These are phyloP conservation scores for Netelia fuscicornis DNA, from an alignment of 2,888 invertebrate species.

Conservation along the genomic window DNA sequence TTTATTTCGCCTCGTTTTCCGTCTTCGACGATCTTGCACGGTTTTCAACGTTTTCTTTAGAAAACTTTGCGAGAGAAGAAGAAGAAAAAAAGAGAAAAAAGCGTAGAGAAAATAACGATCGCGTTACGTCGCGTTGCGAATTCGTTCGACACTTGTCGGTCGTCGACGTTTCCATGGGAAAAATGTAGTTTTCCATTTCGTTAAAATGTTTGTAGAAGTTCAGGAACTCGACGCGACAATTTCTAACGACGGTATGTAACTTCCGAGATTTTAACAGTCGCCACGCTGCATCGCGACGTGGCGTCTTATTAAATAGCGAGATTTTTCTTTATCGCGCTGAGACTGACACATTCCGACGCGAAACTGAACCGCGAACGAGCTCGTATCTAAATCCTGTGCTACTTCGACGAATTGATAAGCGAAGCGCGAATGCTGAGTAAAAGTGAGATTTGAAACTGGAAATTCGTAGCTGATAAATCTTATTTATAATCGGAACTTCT, in stretches of 20 bases:
- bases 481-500: too few species aligned
- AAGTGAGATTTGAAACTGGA: too few species aligned
- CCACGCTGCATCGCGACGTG: background rate
- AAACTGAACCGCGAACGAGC: background rate
- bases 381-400: background rate
- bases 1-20: background rate
- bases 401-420: conserved; percentile 1
- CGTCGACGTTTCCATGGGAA: background rate
- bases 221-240: too few species aligned
- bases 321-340: background rate
- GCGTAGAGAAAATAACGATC: background rate
- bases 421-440: background rate
- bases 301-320: background rate
- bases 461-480: too few species aligned
- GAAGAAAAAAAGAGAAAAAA: background rate
- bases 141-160: background rate
- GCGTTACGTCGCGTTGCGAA: background rate
- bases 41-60: background rate
- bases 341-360: background rate
- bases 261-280: background rate
- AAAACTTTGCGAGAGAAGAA: background rate
- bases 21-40: background rate
- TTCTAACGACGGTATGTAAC: too few species aligned
- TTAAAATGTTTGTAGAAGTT: background rate
- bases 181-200: background rate